These are phyloP conservation scores for Elmis aenea DNA, from an alignment of 2,888 invertebrate species.

Conservation along the genomic window DNA sequence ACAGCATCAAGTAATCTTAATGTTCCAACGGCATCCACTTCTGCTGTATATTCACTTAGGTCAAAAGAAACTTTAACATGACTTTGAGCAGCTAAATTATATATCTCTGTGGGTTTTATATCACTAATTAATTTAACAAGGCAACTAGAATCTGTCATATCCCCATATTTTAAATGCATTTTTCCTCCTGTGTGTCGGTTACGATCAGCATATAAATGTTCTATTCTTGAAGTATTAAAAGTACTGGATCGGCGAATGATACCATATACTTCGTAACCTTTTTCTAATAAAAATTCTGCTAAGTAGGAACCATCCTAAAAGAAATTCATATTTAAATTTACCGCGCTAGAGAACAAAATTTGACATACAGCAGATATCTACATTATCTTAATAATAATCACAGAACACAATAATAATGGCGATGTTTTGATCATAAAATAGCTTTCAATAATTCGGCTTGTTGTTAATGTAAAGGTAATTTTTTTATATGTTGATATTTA, in stretches of 20 bases:
- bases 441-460: too few relatives aligned
- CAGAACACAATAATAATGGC: constrained; percentile 4
- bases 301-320: constrained; percentile 93
- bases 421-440: too few relatives aligned
- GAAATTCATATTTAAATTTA: constrained; percentile 12
- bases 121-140: constrained; percentile 74
- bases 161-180: constrained; percentile 95
- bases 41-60: constrained; percentile 96
- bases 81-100: constrained; percentile 96
- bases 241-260: constrained; percentile 89
- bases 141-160: constrained; percentile 95
- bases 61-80: constrained; percentile 99
- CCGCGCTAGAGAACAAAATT: constrained; percentile 7
- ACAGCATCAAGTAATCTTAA: constrained; percentile 86
- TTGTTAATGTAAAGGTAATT: too few relatives aligned
- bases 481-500: too few relatives aligned
- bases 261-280: constrained; percentile 93
- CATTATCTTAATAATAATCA: constrained; percentile 5
- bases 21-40: constrained; percentile 91
- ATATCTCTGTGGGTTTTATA: constrained; percentile 87
- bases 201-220: constrained; percentile 89
- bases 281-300: constrained; percentile 84
- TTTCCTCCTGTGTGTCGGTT: constrained; percentile 76
- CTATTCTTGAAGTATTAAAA: constrained; percentile 93
- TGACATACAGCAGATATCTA: constrained; percentile 3